A percentile compares a stretch with the other conserved stretches of the same genome.
These are phyloP conservation scores for Athalia cordata DNA, from an alignment of 2,888 invertebrate genomes.

Conservation along the genomic window DNA sequence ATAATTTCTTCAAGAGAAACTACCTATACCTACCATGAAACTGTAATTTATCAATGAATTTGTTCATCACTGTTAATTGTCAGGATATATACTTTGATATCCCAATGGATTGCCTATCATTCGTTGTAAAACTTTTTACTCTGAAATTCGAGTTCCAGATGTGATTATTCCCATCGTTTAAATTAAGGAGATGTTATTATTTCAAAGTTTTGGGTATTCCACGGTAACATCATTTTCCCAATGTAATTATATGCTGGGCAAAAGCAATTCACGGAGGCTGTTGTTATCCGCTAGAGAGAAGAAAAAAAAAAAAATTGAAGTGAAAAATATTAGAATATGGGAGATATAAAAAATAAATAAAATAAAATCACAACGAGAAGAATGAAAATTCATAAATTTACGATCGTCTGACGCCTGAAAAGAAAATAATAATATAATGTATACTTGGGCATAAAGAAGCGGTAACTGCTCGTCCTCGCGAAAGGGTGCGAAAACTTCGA, in stretches of 20 bases:
- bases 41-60: too few species aligned
- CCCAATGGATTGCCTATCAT: neutral
- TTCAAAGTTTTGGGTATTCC: neutral
- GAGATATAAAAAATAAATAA: neutral
- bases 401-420: slow-evolving; percentile 25
- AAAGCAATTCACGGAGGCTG: neutral
- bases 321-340: neutral
- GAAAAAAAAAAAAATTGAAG: neutral
- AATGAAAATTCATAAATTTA: slow-evolving; percentile 25
- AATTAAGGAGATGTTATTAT: slow-evolving; percentile 4
- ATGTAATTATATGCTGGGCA: neutral
- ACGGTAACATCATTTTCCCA: slow-evolving; percentile 7
- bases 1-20: too few species aligned
- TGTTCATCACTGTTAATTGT: too few species aligned
- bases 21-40: too few species aligned
- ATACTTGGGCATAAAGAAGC: neutral
- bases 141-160: neutral
- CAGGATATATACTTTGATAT: neutral
- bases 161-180: slow-evolving; percentile 18
- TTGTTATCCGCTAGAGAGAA: neutral
- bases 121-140: neutral
- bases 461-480: neutral
- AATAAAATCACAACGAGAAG: neutral
- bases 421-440: slow-evolving; percentile 19
- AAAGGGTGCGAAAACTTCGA: neutral